These are phyloP conservation scores for Fratercula arctica DNA, from an alignment of 2,797 vertebrate species.

Conservation along the genomic window DNA sequence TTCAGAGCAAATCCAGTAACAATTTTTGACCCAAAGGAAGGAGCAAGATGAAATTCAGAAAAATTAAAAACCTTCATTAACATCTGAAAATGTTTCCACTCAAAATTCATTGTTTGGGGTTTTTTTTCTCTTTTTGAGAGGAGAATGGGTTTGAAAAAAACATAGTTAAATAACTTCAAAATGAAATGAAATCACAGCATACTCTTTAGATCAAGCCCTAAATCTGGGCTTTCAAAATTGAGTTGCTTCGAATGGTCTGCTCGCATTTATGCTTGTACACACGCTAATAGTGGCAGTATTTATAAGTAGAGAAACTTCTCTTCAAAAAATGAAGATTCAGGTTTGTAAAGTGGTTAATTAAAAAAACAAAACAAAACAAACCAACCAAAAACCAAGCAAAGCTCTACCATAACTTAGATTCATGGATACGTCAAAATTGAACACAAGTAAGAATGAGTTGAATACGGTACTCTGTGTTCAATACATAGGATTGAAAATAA, in stretches of 20 bases:
- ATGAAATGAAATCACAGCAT: background rate
- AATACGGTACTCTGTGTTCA: background rate
- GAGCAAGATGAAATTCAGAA: background rate
- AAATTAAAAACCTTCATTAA: background rate
- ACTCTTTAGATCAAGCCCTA: slow-evolving; percentile 4
- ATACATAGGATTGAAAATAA: background rate
- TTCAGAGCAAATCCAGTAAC: background rate
- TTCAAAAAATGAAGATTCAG: background rate
- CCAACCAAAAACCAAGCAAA: background rate
- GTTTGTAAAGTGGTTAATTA: background rate
- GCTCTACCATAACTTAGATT: background rate
- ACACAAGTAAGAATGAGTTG: background rate
- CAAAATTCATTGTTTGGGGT: background rate
- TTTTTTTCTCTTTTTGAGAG: background rate
- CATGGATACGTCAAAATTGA: background rate
- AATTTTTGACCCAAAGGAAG: background rate
- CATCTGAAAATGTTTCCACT: slow-evolving; percentile 23
- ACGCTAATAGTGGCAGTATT: background rate
- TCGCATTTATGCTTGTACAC: background rate
- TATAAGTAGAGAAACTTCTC: background rate
- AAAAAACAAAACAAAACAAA: background rate
- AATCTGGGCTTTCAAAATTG: background rate
- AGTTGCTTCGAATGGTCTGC: background rate
- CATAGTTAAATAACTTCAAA: slow-evolving; percentile 4
- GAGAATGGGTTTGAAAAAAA: background rate